These are phyloP conservation scores for Macropodus opercularis DNA, from an alignment of 2,797 vertebrate species.

Conservation along the genomic window DNA sequence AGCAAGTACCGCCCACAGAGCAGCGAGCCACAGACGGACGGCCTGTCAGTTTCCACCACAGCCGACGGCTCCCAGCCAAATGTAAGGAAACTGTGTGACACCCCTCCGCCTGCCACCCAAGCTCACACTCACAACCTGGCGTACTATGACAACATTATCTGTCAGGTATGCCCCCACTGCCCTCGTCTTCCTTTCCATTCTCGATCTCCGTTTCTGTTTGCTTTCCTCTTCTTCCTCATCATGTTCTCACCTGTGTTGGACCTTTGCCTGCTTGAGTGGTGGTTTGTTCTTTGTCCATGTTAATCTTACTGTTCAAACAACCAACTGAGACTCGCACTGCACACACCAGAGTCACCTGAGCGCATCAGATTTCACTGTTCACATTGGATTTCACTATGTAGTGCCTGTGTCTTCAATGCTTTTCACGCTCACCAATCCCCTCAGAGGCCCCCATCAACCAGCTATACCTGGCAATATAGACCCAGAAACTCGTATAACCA, in stretches of 20 bases:
- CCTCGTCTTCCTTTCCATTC: slow-evolving; percentile 44
- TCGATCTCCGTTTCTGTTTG: slow-evolving; percentile 1
- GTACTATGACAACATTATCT: slow-evolving; percentile 91
- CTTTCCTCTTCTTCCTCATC: slow-evolving; percentile 7
- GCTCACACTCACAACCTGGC: slow-evolving; percentile 86
- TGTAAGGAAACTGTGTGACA: slow-evolving; percentile 90
- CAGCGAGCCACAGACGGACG: slow-evolving; percentile 92
- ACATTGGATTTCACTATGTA: slow-evolving; percentile 22
- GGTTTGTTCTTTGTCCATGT: slow-evolving; percentile 7
- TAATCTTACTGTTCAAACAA: slow-evolving; percentile 9
- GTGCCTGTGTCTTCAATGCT: slow-evolving; percentile 58
- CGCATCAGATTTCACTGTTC: background rate
- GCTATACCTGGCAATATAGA: slow-evolving; percentile 83
- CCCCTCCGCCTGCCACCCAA: slow-evolving; percentile 82
- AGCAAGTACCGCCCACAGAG: slow-evolving; percentile 92
- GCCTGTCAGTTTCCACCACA: slow-evolving; percentile 96
- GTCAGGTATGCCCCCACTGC: slow-evolving; percentile 86
- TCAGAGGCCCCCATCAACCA: slow-evolving; percentile 77
- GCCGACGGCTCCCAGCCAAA: slow-evolving; percentile 97
- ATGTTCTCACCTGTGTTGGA: slow-evolving; percentile 21
- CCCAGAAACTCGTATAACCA: slow-evolving; percentile 79
- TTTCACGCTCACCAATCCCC: slow-evolving; percentile 57
- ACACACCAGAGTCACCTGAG: slow-evolving; percentile 9
- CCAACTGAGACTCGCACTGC: background rate
- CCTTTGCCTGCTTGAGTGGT: slow-evolving; percentile 14